These are phyloP conservation scores for Corythornis leucogaster DNA, from an alignment of 2,797 vertebrate genomes.

Conservation along the genomic window DNA sequence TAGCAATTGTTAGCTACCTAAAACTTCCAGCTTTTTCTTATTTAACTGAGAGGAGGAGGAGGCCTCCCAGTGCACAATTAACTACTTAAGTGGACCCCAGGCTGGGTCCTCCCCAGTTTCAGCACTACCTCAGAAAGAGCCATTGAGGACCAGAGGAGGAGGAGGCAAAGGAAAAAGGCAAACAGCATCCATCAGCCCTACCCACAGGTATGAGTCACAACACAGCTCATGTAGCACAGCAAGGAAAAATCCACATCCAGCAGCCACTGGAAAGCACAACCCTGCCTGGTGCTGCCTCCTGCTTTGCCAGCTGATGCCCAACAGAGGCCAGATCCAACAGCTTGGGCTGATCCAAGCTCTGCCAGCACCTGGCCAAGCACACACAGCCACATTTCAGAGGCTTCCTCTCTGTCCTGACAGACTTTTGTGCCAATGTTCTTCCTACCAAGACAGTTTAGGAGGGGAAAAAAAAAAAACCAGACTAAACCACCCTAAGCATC, in stretches of 20 bases:
- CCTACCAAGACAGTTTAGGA: background rate
- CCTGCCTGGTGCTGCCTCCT: background rate
- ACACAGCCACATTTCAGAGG: background rate
- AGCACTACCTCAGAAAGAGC: background rate
- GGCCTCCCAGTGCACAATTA: background rate
- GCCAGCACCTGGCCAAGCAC: background rate
- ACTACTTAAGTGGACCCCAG: background rate
- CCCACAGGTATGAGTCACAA: background rate
- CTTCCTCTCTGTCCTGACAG: background rate
- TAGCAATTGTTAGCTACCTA: background rate
- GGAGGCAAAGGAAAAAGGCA: background rate
- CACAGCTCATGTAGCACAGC: background rate
- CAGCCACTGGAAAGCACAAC: background rate
- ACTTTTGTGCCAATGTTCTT: background rate
- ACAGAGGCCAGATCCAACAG: background rate
- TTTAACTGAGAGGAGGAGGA: background rate
- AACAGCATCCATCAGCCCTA: background rate
- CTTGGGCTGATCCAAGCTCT: background rate
- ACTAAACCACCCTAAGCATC: background rate
- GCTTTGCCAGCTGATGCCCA: background rate
- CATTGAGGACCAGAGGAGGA: background rate
- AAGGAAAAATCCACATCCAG: background rate
- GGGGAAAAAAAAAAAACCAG: accelerated
- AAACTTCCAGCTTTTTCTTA: background rate
- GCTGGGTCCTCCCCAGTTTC: accelerated